Conservation (phyloP, 2,113 vertebrate species). For the Grammomys dolichurus region DNA sequence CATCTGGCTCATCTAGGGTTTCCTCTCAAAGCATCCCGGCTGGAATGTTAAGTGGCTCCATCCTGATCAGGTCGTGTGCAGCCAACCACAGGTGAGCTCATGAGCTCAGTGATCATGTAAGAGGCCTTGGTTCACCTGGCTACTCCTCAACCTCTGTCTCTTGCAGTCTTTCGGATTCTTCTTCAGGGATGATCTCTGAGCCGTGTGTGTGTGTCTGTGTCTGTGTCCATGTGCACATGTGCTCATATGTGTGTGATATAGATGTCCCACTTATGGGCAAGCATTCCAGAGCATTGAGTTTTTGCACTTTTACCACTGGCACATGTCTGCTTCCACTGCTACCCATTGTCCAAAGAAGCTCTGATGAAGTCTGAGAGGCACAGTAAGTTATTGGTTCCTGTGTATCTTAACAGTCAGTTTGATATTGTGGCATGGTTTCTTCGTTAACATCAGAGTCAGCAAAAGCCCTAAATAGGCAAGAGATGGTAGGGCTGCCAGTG, state of each 20-base stretch:
- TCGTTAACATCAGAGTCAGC: background rate
- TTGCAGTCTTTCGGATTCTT: background rate
- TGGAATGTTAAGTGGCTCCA: background rate
- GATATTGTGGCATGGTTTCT: background rate
- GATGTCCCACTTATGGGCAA: background rate
- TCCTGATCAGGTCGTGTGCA: background rate
- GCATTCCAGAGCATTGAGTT: background rate
- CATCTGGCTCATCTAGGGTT: background rate
- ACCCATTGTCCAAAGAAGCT: background rate
- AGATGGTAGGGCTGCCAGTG: slow-evolving; percentile 31
- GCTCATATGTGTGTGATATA: background rate
- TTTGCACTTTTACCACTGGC: background rate
- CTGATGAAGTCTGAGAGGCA: background rate
- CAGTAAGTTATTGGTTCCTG: no score
- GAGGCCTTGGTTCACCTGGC: background rate
- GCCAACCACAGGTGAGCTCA: background rate
- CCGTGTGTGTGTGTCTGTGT: background rate
- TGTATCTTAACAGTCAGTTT: no score
- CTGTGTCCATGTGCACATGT: background rate
- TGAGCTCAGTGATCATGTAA: background rate
- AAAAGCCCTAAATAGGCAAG: slow-evolving; percentile 34
- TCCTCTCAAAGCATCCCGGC: background rate
- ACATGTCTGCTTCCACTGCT: background rate
- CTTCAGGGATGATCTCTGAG: background rate
- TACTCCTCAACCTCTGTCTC: no score